Conservation (phyloP, 2,888 invertebrate species). For the Drosophila leonis region DNA sequence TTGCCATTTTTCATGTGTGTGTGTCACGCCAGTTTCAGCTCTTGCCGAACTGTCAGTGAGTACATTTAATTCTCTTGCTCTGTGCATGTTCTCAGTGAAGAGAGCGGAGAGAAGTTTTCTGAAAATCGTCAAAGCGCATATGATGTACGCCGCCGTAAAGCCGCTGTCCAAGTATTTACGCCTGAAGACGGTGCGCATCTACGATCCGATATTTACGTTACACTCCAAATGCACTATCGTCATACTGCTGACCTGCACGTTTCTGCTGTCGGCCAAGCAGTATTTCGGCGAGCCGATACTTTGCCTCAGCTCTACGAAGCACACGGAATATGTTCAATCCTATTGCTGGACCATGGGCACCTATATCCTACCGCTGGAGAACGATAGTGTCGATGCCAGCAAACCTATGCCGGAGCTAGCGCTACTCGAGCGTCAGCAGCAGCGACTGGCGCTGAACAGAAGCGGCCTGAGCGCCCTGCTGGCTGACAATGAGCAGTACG, state of each 20-base stretch:
- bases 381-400: slow-evolving; percentile 73
- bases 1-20: background rate
- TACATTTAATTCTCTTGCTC: background rate
- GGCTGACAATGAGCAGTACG: slow-evolving; percentile 56
- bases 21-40: background rate
- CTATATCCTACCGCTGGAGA: slow-evolving; percentile 85
- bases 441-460: slow-evolving; percentile 24
- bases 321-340: slow-evolving; percentile 89
- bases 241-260: slow-evolving; percentile 89
- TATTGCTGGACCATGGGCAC: slow-evolving; percentile 93
- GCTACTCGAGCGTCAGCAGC: background rate
- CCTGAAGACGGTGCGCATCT: slow-evolving; percentile 88
- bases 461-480: slow-evolving; percentile 42
- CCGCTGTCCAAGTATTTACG: slow-evolving; percentile 87
- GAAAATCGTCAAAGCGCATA: background rate
- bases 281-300: slow-evolving; percentile 94
- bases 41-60: background rate
- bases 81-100: background rate
- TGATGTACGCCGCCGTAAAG: slow-evolving; percentile 89
- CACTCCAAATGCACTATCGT: slow-evolving; percentile 90
- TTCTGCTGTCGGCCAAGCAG: slow-evolving; percentile 92
- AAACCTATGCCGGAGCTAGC: background rate
- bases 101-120: background rate
- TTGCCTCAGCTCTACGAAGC: slow-evolving; percentile 88
- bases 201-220: slow-evolving; percentile 90